A percentile compares a stretch with the other conserved stretches of the same genome.
phyloP scores from a whole-genome alignment of 2,113 vertebrate genomes.

The Platycercus adscitus region DNA sequence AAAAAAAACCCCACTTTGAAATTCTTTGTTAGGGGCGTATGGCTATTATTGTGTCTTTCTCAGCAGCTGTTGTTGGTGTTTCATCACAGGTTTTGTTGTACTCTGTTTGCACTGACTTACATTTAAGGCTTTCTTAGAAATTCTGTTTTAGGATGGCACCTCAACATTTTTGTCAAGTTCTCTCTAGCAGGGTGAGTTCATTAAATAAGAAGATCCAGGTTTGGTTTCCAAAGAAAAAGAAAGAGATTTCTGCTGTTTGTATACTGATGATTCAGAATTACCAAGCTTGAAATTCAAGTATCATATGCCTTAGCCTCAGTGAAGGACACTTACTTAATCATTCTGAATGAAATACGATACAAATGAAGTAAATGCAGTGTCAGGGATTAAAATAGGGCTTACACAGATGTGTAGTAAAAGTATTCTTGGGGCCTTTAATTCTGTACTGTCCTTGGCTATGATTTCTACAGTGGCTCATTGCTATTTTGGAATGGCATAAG shows the following conservation, averaged over 20 bases:
- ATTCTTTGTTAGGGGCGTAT: background rate
- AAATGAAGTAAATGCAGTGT: constrained; percentile 17
- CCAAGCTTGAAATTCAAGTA: constrained; percentile 12
- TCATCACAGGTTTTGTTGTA: background rate
- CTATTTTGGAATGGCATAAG: constrained; percentile 20
- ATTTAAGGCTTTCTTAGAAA: background rate
- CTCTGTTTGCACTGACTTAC: background rate
- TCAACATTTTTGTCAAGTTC: background rate
- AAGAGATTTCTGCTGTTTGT: background rate
- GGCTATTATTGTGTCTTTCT: background rate
- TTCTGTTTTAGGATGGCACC: background rate
- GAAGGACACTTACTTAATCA: constrained; percentile 21
- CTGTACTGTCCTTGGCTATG: constrained; percentile 12
- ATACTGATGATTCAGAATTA: background rate
- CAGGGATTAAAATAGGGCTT: constrained; percentile 41
- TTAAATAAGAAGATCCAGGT: background rate
- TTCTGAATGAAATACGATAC: constrained; percentile 17
- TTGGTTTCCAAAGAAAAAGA: background rate
- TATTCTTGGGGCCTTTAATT: constrained; percentile 32
- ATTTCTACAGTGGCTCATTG: background rate
- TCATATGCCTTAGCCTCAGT: background rate
- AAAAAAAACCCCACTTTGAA: background rate
- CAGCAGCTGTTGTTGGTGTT: background rate
- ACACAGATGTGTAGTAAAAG: constrained; percentile 3
- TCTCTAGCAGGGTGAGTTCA: background rate